Conservation (phyloP, 2,113 vertebrate genomes). For the Hippocampus abdominalis region DNA sequence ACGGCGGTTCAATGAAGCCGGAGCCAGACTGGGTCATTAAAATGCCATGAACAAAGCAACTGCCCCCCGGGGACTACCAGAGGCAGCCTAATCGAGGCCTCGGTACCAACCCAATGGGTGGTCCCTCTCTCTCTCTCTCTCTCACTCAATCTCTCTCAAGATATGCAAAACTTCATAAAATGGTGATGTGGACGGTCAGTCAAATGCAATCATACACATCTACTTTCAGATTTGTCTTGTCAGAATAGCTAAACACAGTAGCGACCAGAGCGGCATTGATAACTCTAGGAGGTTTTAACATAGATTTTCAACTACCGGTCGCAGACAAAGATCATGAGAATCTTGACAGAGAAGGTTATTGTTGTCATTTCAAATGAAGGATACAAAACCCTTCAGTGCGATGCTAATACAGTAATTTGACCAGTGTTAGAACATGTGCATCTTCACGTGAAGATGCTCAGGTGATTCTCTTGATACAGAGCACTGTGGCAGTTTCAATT, state of each 20-base stretch:
- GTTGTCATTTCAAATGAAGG: not conserved
- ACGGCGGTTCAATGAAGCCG: constrained; percentile 53
- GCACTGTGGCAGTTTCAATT: constrained; percentile 43
- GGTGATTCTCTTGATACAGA: constrained; percentile 37
- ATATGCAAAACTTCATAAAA: constrained; percentile 15
- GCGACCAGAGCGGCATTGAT: not conserved
- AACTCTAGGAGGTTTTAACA: not conserved
- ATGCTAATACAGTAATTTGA: not conserved
- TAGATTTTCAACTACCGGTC: not conserved
- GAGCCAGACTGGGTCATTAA: constrained; percentile 60
- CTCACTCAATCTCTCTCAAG: constrained; percentile 2
- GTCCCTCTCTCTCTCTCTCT: constrained; percentile 40
- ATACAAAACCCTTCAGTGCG: not conserved
- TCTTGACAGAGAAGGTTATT: not conserved
- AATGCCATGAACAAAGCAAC: constrained; percentile 65
- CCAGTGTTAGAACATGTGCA: not conserved
- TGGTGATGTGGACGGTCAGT: constrained; percentile 28
- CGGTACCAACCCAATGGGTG: constrained; percentile 66
- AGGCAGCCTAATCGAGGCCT: constrained; percentile 66
- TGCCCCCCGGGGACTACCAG: constrained; percentile 52
- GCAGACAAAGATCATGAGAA: not conserved
- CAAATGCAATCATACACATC: constrained; percentile 22
- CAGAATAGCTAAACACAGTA: not conserved
- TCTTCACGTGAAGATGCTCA: not conserved
- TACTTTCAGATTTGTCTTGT: not conserved